Evolutionary conservation across 2,113 vertebrate genomes (phyloP), one percentile per base, ranked within the genome.

Genomic region (Mionectes macconnelli): DNA sequence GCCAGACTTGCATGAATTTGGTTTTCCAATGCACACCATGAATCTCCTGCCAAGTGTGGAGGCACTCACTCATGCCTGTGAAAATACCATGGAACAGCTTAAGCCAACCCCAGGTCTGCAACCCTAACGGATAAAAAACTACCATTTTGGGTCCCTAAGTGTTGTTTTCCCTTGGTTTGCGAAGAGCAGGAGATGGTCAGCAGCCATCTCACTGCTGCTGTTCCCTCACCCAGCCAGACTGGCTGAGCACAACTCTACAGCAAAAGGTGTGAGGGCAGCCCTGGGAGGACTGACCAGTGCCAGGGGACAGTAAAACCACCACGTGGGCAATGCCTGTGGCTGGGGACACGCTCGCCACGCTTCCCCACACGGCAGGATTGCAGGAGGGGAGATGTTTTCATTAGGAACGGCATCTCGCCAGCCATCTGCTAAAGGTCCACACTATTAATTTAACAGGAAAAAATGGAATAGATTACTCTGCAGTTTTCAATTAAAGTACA

Each of bases 401-500:
- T 96, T 96, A 97, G 93, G 93, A 94, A 93, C 93, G 20, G 79
- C 24, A 21, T 94, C 97, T 93, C 73, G 15, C 83, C 66, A 95
- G 88, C 93, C 90, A 92, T 96, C 96, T 97, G 94, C 95, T 97
- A 96, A 96, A 97, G 96, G 96, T 97, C 96, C 95, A 92, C 60
- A 31, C 97, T 94, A 96, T 96, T 94, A 94, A 96, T 96, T 96
- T 94, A 96, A 91, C 64, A 63, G 78, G 55, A 74, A 96, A 96
- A 96, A 95, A 91, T 28, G 39, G 84, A 94, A 86, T 72, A 92
- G 95, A 97, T 96, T 92, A 92, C 91, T 93, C 89, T 81, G 95
- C 87, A 86, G 89, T 95, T 98, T 97, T 97, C 97, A 98, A 98
- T 97, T 97, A 97, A 96, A 97, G 94, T 94, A 96, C 94, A 96